A percentile compares a stretch with the other conserved stretches of the same genome.
Conservation (phyloP, 2,797 vertebrate species). For the Myotis pilosus region DNA sequence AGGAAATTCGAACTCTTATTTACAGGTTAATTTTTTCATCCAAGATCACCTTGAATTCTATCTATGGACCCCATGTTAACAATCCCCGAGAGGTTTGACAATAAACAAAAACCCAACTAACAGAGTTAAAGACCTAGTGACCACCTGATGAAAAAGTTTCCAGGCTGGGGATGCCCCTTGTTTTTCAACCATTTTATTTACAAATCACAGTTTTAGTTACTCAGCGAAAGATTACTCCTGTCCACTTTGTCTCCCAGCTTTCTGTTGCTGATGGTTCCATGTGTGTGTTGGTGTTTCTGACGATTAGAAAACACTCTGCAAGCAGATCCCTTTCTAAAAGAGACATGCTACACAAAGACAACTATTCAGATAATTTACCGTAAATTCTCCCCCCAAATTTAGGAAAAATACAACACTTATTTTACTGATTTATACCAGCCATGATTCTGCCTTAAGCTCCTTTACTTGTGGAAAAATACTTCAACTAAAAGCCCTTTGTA, state of each 20-base stretch:
- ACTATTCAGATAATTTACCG: not conserved
- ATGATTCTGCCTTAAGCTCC: not conserved
- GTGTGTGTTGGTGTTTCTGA: not conserved
- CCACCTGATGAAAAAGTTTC: not conserved
- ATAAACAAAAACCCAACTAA: not conserved
- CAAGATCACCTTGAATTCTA: not conserved
- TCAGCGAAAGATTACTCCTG: not conserved
- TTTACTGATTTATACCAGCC: not conserved
- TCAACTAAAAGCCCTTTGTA: not conserved
- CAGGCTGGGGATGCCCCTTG: not conserved
- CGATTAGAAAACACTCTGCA: not conserved
- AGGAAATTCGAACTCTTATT: not conserved
- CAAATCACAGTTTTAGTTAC: not conserved
- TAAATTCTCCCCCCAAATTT: not conserved
- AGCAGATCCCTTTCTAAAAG: not conserved
- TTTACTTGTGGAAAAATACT: not conserved
- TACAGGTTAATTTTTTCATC: not conserved
- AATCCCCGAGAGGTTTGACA: not conserved
- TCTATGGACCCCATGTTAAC: not conserved
- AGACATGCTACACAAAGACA: not conserved
- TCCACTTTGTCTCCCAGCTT: not conserved
- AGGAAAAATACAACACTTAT: not conserved
- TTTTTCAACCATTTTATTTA: not conserved
- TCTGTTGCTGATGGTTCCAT: not conserved
- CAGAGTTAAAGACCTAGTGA: not conserved